A percentile compares a stretch with the other conserved stretches of the same genome.
These are phyloP conservation scores for Pseudorasbora parva DNA, from an alignment of 2,113 vertebrate species.

Conservation along the genomic window DNA sequence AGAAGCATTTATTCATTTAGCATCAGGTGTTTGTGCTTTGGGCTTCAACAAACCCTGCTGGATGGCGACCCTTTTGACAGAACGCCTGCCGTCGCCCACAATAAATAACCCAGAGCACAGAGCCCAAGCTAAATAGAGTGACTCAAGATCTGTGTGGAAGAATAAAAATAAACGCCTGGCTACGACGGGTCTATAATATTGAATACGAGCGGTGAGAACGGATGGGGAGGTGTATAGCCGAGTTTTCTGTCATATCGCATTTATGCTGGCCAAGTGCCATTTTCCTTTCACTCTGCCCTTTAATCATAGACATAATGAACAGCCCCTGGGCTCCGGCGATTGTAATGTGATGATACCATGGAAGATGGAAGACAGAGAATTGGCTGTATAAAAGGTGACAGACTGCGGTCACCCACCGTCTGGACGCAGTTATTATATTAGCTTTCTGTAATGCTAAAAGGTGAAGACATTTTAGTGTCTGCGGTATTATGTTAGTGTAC, in stretches of 20 bases:
- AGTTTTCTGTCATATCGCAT: slow-evolving; percentile 64
- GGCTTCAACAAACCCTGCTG: slow-evolving; percentile 30
- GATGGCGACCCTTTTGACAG: background rate
- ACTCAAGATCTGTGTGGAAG: background rate
- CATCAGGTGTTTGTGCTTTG: slow-evolving; percentile 27
- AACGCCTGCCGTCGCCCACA: background rate
- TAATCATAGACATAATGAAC: slow-evolving; percentile 75
- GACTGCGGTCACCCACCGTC: background rate
- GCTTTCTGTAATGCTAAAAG: background rate
- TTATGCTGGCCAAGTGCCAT: slow-evolving; percentile 70
- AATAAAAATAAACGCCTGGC: slow-evolving; percentile 17
- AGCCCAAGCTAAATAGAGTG: slow-evolving; percentile 10
- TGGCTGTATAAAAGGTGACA: slow-evolving; percentile 40
- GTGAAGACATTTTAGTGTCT: background rate
- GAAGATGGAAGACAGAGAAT: slow-evolving; percentile 30
- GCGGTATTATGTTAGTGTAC: background rate
- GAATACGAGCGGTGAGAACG: background rate
- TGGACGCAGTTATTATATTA: slow-evolving; percentile 11
- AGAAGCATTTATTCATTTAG: slow-evolving; percentile 32
- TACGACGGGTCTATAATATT: slow-evolving; percentile 5
- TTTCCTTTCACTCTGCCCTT: slow-evolving; percentile 69
- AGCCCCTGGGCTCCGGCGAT: slow-evolving; percentile 59
- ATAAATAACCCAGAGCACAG: slow-evolving; percentile 8
- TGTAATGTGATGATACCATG: slow-evolving; percentile 51
- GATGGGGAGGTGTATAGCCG: slow-evolving; percentile 30